Evolutionary conservation across 1,140 invertebrate genomes (phyloP).

Genomic region (Zaprionus gabonicus): DNA sequence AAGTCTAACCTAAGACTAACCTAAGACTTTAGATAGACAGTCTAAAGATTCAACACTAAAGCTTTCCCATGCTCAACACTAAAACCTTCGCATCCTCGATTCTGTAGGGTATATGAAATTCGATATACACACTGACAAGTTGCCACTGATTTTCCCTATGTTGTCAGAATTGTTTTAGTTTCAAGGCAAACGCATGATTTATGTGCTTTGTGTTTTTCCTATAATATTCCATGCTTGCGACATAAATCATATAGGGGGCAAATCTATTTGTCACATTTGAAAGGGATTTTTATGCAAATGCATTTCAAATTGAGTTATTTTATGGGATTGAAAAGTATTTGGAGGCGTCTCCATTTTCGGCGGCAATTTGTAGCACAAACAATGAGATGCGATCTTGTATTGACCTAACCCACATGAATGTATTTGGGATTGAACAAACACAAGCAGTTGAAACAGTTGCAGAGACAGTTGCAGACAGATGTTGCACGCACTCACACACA

Average conservation of each 20-base stretch:
- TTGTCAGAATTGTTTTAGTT: conserved; percentile 3
- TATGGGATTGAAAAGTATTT: conserved; percentile 24
- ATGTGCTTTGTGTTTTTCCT: conserved; percentile 32
- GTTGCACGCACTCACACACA: conserved; percentile 43
- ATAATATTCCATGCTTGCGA: conserved; percentile 47
- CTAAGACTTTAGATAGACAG: too few relatives aligned
- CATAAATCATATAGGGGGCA: conserved; percentile 57
- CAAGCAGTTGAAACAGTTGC: conserved; percentile 59
- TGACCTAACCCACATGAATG: conserved; percentile 75
- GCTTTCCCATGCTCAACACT: too few relatives aligned
- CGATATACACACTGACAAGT: not conserved
- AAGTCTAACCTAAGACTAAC: too few relatives aligned
- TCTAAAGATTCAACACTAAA: too few relatives aligned
- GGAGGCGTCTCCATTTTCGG: conserved; percentile 23
- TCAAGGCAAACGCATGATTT: conserved; percentile 65
- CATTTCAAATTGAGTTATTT: conserved; percentile 34
- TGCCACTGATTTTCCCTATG: not conserved
- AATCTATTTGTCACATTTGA: conserved; percentile 52
- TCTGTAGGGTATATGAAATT: not conserved
- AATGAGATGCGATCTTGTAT: conserved; percentile 41
- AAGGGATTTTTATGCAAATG: conserved; percentile 25
- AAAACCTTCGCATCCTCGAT: too few relatives aligned
- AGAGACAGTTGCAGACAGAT: conserved; percentile 75
- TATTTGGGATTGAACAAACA: conserved; percentile 37
- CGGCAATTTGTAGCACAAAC: conserved; percentile 39